Evolutionary conservation across 2,888 invertebrate genomes (phyloP).

Genomic region (Cacoxenus indagator): DNA sequence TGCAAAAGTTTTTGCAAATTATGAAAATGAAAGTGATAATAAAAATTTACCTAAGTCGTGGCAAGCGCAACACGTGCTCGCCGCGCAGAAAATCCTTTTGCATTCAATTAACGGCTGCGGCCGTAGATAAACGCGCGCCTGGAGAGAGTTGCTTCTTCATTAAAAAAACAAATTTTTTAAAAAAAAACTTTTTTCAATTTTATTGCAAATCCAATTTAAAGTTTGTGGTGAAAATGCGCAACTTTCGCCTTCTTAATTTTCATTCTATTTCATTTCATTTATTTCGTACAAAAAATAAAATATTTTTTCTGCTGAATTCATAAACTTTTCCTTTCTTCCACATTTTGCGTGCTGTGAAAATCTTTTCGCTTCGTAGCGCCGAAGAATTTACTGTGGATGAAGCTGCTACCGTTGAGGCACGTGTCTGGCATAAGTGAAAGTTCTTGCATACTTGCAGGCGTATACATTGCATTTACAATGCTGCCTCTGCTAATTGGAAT

Average conservation of each 20-base stretch:
- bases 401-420: not conserved
- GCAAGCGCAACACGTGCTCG: not conserved
- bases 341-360: too few relatives aligned
- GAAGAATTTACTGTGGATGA: not conserved
- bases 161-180: too few relatives aligned
- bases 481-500: not conserved
- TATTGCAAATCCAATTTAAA: constrained; percentile 3
- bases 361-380: too few relatives aligned
- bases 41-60: not conserved
- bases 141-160: not conserved
- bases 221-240: not conserved
- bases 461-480: not conserved
- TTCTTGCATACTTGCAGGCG: constrained; percentile 10
- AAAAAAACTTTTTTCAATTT: not conserved
- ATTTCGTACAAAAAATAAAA: too few relatives aligned
- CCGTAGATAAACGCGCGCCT: not conserved
- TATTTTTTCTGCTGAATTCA: too few relatives aligned
- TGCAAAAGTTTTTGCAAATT: not conserved
- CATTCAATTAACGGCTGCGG: constrained; percentile 16
- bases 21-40: not conserved
- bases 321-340: too few relatives aligned
- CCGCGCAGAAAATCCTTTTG: not conserved
- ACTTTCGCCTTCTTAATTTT: too few relatives aligned
- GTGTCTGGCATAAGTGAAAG: constrained; percentile 8
- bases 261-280: too few relatives aligned